phyloP scores from a whole-genome alignment of 2,888 invertebrate species.

The Xestobium rufovillosum region DNA sequence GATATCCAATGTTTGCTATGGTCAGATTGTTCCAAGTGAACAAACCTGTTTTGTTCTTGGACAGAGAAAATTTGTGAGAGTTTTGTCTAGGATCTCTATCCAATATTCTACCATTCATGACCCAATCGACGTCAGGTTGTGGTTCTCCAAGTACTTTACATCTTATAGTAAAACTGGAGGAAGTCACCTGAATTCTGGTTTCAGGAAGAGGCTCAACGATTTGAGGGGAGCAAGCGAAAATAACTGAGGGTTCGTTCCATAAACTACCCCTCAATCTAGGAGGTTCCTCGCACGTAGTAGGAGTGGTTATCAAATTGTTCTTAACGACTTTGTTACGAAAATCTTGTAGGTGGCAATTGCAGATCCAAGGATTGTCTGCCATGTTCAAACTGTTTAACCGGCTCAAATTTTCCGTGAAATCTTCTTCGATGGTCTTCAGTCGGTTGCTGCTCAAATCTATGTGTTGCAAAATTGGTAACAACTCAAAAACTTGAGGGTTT shows the following conservation, averaged over 20 bases:
- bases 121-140: constrained; percentile 68
- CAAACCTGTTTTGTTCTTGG: constrained; percentile 31
- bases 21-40: constrained; percentile 53
- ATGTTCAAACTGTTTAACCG: constrained; percentile 67
- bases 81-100: constrained; percentile 46
- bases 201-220: constrained; percentile 59
- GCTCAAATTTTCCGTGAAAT: constrained; percentile 57
- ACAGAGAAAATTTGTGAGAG: constrained; percentile 43
- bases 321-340: constrained; percentile 71
- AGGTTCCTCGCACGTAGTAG: constrained; percentile 69
- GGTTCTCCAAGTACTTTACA: constrained; percentile 74
- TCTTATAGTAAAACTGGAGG: constrained; percentile 61
- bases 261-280: constrained; percentile 56
- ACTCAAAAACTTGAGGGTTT: constrained; percentile 60
- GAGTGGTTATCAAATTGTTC: constrained; percentile 65
- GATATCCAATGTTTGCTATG: constrained; percentile 43
- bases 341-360: constrained; percentile 74
- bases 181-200: constrained; percentile 52
- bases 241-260: constrained; percentile 66
- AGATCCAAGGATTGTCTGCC: constrained; percentile 79
- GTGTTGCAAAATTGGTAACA: constrained; percentile 53
- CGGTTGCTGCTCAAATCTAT: constrained; percentile 68
- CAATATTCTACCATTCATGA: constrained; percentile 56
- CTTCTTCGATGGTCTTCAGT: constrained; percentile 55
- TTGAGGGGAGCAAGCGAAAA: constrained; percentile 77